These are phyloP conservation scores for Eudemis profundana DNA, from an alignment of 2,888 invertebrate genomes.

Conservation along the genomic window DNA sequence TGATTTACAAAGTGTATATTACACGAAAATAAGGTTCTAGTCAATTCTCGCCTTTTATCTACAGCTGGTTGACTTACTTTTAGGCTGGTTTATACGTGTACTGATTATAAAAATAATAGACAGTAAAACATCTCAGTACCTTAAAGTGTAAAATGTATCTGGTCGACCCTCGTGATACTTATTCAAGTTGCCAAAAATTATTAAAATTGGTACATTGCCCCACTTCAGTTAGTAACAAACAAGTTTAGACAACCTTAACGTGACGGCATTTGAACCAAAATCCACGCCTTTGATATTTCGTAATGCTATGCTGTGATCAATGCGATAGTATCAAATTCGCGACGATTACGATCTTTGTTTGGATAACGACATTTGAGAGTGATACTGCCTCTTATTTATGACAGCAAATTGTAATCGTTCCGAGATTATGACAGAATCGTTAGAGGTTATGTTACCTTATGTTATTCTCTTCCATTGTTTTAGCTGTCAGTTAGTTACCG, in stretches of 20 bases:
- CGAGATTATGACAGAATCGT: neutral
- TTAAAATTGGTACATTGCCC: slow-evolving; percentile 39
- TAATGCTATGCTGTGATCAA: slow-evolving; percentile 42
- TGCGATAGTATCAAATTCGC: slow-evolving; percentile 41
- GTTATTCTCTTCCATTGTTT: no score
- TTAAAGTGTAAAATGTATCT: no score
- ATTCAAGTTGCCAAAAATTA: slow-evolving; percentile 23
- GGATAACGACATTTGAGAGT: slow-evolving; percentile 20
- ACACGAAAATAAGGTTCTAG: no score
- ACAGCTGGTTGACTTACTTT: no score
- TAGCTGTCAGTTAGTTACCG: no score
- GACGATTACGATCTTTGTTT: slow-evolving; percentile 43
- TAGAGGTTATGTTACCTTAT: no score
- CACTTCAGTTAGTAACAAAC: slow-evolving; percentile 35
- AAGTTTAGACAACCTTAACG: slow-evolving; percentile 42
- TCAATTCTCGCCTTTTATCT: no score
- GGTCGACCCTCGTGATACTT: slow-evolving; percentile 4
- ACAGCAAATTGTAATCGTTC: neutral
- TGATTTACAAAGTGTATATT: no score
- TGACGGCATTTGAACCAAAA: slow-evolving; percentile 47
- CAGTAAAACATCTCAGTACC: no score
- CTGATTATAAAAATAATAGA: no score
- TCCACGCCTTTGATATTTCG: slow-evolving; percentile 44
- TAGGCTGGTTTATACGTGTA: no score
- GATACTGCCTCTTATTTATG: slow-evolving; percentile 4